Conservation (phyloP, 2,797 vertebrate genomes). For the Garrulus glandarius region DNA sequence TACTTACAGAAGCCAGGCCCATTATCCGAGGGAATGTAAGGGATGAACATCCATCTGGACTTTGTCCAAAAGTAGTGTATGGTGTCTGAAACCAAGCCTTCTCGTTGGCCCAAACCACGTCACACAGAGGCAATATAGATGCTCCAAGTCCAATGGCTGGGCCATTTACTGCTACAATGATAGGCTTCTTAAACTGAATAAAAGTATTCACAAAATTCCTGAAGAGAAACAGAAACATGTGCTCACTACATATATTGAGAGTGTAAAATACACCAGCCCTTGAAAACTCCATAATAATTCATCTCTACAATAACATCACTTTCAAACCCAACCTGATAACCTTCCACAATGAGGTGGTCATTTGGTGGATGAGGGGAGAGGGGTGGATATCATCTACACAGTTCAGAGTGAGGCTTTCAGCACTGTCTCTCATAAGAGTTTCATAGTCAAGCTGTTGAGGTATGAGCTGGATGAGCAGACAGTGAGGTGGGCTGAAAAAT, state of each 20-base stretch:
- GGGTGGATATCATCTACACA: not conserved
- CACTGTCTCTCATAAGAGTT: not conserved
- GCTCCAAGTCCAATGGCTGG: constrained; percentile 94
- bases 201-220: constrained; percentile 98
- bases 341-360: not conserved
- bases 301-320: not conserved
- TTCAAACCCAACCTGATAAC: not conserved
- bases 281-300: not conserved
- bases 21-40: constrained; percentile 94
- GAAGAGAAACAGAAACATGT: constrained; percentile 65
- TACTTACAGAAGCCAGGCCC: constrained; percentile 94
- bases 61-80: constrained; percentile 92
- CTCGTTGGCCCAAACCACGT: constrained; percentile 98
- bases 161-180: constrained; percentile 93
- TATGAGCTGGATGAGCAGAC: not conserved
- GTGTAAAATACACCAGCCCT: constrained; percentile 14
- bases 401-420: not conserved
- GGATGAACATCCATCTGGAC: constrained; percentile 93
- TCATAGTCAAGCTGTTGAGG: not conserved
- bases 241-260: constrained; percentile 21
- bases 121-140: constrained; percentile 92
- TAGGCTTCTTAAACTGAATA: constrained; percentile 98
- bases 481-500: not conserved
- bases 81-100: constrained; percentile 99
- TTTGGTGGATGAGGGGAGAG: not conserved